Base-by-base conservation (phyloP, 1,140 invertebrate genomes). In the Trigoniulus corallinus region DNA sequence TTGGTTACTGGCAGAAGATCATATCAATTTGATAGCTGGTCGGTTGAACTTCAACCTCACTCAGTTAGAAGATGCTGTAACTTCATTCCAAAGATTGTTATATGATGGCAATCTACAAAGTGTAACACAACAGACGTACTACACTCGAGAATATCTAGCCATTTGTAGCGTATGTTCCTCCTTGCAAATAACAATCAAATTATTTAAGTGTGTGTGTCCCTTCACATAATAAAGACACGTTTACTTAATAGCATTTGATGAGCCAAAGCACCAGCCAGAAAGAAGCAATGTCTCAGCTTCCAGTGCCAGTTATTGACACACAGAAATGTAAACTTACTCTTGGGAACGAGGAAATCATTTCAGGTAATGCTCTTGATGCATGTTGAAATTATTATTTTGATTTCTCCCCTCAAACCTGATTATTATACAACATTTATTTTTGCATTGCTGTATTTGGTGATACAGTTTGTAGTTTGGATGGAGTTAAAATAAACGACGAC, bases 21-120 rank as follows among this genome's bases (percentile, higher is more conserved):
- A 95, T 68, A 92, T 96, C 58, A 81, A 92, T 65, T 92, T 88
- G 63, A 92, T 87, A 10, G 81, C 94, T 58, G 89, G 88, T 2
- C 77, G 86, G 54, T 82, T 92, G 63, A 86, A 86, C 20, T 77
- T 81, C 55, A 79, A 81, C 59, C 70, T 94, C 44, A 82, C 84
- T 62, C 74, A 78, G 61, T 67, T 81, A 50, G 69, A 76, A 53
- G 81, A 84, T 56, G 81, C 88, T 13, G 78, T 81, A 37, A 66
- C 74, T 50, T 83, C 86, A 50, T 86, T 92, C 63, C 75, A 81
- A 47, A 79, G 80, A 60, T 71, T 94, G 41, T 67, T 95, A 4
- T 79, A 76, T 51, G 78, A 78, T 15, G 72, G 77, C 21, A 86
- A 83, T 59, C 77, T 78, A 47, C 66, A 69, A 55, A 59, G 62